phyloP scores from a whole-genome alignment of 2,113 vertebrate species.

The Alligator sinensis region DNA sequence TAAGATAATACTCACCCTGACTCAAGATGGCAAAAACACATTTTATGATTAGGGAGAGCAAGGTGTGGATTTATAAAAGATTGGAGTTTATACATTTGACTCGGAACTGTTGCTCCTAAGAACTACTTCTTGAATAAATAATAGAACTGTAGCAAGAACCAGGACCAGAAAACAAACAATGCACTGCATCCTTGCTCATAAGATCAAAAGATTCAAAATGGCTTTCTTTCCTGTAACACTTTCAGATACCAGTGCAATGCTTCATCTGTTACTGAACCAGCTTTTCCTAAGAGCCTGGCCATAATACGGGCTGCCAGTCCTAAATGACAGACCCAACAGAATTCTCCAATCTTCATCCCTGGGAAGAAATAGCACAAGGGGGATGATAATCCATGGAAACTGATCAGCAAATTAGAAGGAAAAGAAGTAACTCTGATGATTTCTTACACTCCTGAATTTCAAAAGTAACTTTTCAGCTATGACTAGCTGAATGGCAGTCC shows the following conservation, averaged over 20 bases:
- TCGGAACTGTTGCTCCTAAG: not conserved
- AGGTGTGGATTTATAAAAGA: not conserved
- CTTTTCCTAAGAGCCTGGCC: not conserved
- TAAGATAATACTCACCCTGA: not conserved
- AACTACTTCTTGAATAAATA: not conserved
- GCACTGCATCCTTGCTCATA: not conserved
- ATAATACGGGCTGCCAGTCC: not conserved
- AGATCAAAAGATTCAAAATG: not conserved
- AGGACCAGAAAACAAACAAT: not conserved
- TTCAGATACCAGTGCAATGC: not conserved
- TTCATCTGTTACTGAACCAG: not conserved
- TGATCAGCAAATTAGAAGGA: not conserved
- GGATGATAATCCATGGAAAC: not conserved
- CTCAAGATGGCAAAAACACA: not conserved
- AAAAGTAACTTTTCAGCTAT: not conserved
- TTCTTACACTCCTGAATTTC: fast-evolving
- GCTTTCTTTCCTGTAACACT: not conserved
- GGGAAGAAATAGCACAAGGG: not conserved
- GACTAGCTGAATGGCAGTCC: not conserved
- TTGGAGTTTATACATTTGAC: not conserved
- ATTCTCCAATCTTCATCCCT: not conserved
- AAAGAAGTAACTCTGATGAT: not conserved
- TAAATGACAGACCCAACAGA: fast-evolving
- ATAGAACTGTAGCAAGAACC: not conserved
- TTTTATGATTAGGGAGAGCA: not conserved